phyloP scores from a whole-genome alignment of 2,888 invertebrate species.

The Phoenoteleia sp. region DNA sequence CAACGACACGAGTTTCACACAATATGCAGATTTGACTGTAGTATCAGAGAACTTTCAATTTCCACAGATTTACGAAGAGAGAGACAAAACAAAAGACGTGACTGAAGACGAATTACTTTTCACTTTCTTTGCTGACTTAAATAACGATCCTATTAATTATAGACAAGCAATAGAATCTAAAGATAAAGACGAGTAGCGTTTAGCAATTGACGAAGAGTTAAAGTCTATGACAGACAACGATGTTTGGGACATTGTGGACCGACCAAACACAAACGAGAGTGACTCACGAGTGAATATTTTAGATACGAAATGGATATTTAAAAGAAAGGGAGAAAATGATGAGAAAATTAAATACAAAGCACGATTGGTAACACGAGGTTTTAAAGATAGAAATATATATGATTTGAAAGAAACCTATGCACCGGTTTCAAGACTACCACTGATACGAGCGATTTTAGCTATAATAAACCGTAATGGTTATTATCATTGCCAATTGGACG shows the following conservation, averaged over 20 bases:
- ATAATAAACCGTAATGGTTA: constrained; percentile 60
- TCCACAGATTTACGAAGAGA: constrained; percentile 11
- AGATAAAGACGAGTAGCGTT: not conserved
- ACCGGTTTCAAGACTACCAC: constrained; percentile 44
- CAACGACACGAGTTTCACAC: not conserved
- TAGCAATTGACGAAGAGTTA: constrained; percentile 20
- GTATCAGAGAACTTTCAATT: constrained; percentile 3
- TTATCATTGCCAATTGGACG: constrained; percentile 47
- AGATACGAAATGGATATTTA: constrained; percentile 70
- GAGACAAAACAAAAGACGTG: not conserved
- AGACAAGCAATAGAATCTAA: constrained; percentile 20
- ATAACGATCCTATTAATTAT: not conserved
- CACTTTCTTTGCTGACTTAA: constrained; percentile 18
- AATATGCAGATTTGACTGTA: not conserved
- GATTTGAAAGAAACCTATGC: constrained; percentile 61
- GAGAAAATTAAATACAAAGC: constrained; percentile 21
- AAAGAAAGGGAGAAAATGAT: constrained; percentile 42
- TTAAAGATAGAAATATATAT: constrained; percentile 54
- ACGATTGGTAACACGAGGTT: constrained; percentile 57
- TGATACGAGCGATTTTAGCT: constrained; percentile 46
- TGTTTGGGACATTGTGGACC: constrained; percentile 14
- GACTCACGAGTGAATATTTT: too few species aligned
- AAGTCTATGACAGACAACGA: constrained; percentile 25
- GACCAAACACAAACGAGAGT: constrained; percentile 16
- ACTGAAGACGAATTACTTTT: constrained; percentile 20